phyloP scores from a whole-genome alignment of 2,888 invertebrate species.

The Hyppa rectilinea region DNA sequence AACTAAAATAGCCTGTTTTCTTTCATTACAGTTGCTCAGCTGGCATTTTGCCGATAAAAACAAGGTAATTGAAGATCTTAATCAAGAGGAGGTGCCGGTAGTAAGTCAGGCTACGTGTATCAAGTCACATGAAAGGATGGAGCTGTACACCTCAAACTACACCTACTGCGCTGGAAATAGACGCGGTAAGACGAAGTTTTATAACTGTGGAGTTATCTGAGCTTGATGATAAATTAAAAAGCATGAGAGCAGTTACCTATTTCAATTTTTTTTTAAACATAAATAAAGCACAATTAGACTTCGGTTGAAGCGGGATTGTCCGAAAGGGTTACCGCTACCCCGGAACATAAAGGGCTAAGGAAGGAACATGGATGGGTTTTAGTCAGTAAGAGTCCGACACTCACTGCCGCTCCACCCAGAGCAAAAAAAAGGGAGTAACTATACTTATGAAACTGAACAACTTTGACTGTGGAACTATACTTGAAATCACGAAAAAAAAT shows the following conservation, averaged over 20 bases:
- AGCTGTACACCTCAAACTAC: constrained; percentile 80
- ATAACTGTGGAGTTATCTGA: neutral
- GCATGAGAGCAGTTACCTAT: neutral
- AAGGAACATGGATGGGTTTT: no score
- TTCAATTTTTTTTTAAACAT: no score
- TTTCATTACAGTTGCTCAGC: constrained; percentile 25
- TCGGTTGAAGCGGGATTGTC: no score
- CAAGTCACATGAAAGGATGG: constrained; percentile 5
- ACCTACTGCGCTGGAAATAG: constrained; percentile 89
- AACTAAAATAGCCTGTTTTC: neutral
- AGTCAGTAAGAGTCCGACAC: no score
- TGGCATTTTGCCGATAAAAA: constrained; percentile 27
- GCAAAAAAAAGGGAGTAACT: no score
- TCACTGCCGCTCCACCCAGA: no score
- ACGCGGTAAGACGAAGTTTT: constrained; percentile 76
- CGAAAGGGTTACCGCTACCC: no score
- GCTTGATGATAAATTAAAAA: neutral
- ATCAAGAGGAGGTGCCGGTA: constrained; percentile 22
- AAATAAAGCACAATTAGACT: no score
- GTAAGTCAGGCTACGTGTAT: constrained; percentile 23
- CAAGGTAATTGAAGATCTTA: constrained; percentile 16
- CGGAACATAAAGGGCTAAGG: no score
- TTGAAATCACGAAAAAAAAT: no score
- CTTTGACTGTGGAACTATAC: no score
- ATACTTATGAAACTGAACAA: no score